phyloP scores from a whole-genome alignment of 2,888 invertebrate genomes.

The Arge pagana region DNA sequence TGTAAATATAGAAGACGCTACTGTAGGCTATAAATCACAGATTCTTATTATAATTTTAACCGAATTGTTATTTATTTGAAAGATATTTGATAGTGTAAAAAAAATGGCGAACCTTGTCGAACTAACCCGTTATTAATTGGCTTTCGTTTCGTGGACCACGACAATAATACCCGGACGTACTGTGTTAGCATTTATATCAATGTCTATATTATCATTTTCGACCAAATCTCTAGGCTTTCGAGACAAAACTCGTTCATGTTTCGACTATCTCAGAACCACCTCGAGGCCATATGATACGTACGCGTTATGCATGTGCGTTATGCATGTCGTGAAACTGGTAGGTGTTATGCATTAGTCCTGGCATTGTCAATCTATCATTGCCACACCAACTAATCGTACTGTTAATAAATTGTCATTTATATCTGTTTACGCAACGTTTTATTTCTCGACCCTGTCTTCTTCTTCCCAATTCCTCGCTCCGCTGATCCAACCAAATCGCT shows the following conservation, averaged over 20 bases:
- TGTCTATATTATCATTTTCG: too few species aligned
- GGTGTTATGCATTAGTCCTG: too few species aligned
- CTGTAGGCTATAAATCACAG: neutral
- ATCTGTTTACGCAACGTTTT: constrained; percentile 7
- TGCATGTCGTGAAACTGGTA: too few species aligned
- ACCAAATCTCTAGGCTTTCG: too few species aligned
- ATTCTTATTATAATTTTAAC: constrained; percentile 2
- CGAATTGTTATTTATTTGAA: constrained; percentile 9
- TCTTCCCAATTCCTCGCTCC: neutral
- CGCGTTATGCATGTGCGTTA: too few species aligned
- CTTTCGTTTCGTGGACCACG: neutral
- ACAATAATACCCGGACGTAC: too few species aligned
- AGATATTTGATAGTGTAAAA: constrained; percentile 2
- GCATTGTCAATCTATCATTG: constrained; percentile 14
- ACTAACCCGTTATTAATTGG: neutral
- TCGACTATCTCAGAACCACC: too few species aligned
- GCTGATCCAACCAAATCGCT: neutral
- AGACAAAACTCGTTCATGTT: too few species aligned
- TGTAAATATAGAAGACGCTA: constrained; percentile 8
- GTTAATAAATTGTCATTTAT: constrained; percentile 21
- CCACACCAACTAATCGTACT: constrained; percentile 15
- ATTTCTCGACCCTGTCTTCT: neutral
- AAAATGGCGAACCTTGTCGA: neutral
- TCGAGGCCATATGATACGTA: too few species aligned
- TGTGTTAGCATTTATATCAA: too few species aligned